These are phyloP conservation scores for Stenoptilia bipunctidactyla DNA, from an alignment of 2,888 invertebrate species.

Conservation along the genomic window DNA sequence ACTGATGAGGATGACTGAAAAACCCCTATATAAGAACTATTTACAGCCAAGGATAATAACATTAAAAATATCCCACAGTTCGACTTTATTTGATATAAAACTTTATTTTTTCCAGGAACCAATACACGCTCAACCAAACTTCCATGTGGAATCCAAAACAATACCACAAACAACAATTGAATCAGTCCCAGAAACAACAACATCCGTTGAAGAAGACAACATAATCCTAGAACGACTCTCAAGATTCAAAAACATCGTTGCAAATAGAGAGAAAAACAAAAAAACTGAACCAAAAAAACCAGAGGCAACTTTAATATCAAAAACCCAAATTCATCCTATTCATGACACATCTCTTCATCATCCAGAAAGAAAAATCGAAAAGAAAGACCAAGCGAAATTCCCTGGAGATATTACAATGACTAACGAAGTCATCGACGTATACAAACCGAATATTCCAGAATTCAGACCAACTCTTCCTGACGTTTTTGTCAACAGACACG, in stretches of 20 bases:
- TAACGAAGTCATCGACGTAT: not conserved
- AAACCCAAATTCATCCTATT: constrained; percentile 48
- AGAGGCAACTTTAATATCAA: constrained; percentile 26
- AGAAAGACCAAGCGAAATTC: constrained; percentile 44
- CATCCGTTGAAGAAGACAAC: constrained; percentile 30
- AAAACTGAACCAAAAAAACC: constrained; percentile 18
- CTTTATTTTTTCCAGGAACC: constrained; percentile 37
- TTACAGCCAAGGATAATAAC: too few species aligned
- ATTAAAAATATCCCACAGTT: too few species aligned
- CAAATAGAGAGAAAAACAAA: constrained; percentile 25
- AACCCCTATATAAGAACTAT: too few species aligned
- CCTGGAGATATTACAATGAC: constrained; percentile 14
- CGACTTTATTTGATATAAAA: too few species aligned
- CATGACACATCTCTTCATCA: constrained; percentile 41
- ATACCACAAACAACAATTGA: constrained; percentile 10
- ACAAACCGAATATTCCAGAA: constrained; percentile 22
- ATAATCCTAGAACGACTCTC: constrained; percentile 39
- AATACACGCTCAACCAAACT: constrained; percentile 28
- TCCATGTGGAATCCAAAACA: not conserved
- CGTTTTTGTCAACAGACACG: constrained; percentile 22
- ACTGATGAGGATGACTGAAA: too few species aligned
- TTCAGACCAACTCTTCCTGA: constrained; percentile 49
- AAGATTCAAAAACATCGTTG: constrained; percentile 46
- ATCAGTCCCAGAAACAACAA: constrained; percentile 15
- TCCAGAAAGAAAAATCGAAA: constrained; percentile 44